phyloP scores from a whole-genome alignment of 2,797 vertebrate genomes.

The Enteromius treurensis region DNA sequence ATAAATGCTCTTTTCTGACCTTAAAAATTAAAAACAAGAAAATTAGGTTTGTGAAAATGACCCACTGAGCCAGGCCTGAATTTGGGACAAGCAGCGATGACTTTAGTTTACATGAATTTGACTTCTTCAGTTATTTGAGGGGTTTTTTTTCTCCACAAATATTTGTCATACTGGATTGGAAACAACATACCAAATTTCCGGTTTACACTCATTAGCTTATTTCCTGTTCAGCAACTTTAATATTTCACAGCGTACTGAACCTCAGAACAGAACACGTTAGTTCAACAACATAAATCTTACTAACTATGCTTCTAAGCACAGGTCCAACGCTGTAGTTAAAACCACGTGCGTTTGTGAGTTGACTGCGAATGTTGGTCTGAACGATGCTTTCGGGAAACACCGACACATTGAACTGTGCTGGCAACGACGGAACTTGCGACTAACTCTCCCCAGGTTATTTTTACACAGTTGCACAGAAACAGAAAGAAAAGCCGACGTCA shows the following conservation, averaged over 20 bases:
- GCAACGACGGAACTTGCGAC: no score
- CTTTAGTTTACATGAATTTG: neutral
- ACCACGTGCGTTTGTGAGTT: no score
- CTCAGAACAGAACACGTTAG: neutral
- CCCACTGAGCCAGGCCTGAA: neutral
- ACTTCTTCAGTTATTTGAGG: neutral
- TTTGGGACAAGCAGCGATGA: neutral
- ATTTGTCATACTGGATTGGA: neutral
- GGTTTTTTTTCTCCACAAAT: neutral
- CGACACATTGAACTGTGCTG: neutral
- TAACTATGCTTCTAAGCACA: no score
- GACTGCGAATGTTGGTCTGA: no score
- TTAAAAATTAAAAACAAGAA: neutral
- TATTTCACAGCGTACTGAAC: neutral
- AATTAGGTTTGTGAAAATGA: neutral
- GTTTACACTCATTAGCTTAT: neutral
- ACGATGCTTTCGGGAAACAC: no score
- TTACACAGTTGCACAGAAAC: neutral
- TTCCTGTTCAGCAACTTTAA: neutral
- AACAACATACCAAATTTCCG: neutral
- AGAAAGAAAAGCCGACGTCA: neutral
- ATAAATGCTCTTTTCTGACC: neutral
- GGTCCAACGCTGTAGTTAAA: no score
- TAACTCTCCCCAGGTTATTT: neutral
- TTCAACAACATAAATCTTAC: no score